Evolutionary conservation across 2,113 vertebrate genomes (phyloP), one percentile per base, ranked within the genome.

Genomic region (Morone saxatilis): DNA sequence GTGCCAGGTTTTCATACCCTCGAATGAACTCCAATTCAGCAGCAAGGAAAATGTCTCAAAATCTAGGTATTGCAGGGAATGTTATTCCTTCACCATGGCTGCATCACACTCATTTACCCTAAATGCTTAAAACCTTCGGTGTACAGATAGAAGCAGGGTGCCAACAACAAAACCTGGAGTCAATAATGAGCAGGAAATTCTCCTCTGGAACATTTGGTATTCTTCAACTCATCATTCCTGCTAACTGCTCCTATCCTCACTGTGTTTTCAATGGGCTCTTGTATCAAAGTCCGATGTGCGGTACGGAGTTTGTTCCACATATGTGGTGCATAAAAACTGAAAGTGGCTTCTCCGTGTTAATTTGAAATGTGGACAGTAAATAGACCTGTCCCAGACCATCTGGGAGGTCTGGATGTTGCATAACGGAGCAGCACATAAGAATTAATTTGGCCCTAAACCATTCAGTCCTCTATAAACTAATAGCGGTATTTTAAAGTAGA

Each of bases 101-200:
- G 78, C 60, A 77, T 84, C 75, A 68, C 47, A 45, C 63, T 86
- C 76, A 83, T 83, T 92, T 76, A 80, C 40, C 50, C 53, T 63
- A 76, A 84, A 79, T 83, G 75, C 81, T 88, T 72, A 51, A 70
- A 88, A 47, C 65, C 13, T 83, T 79, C 19, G 0, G 80, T 59
- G 48, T 82, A 78, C 76, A 78, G 69, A 90, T 72, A 86, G 75
- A 71, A 74, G 65, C 41, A 51, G 69, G 53, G 66, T 75, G 77
- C 90, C 89, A 92, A 86, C 68, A 45, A 48, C 53, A 76, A 89
- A 90, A 89, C 86, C 86, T 93, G 92, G 84, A 90, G 60, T 91
- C 69, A 91, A 92, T 92, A 93, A 90, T 75, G 56, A 88, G 71
- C 86, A 90, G 91, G 87, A 91, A 88, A 89, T 88, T 91, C 86